phyloP scores from a whole-genome alignment of 1,140 invertebrate genomes.

The Schmidtea mediterranea region DNA sequence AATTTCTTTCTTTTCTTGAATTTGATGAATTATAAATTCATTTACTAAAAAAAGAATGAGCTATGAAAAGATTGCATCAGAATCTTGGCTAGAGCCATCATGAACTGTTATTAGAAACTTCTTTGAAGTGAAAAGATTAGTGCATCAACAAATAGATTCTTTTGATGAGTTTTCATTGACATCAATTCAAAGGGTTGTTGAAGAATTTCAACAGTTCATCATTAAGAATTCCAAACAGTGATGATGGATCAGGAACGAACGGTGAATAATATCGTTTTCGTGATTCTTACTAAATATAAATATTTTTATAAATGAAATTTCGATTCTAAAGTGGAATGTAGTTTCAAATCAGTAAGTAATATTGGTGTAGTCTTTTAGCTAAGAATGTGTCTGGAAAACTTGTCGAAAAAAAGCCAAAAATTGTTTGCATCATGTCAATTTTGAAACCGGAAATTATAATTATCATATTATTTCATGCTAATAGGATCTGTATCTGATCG shows the following conservation, averaged over 20 bases:
- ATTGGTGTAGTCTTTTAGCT: conserved; percentile 21
- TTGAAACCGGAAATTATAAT: conserved; percentile 94
- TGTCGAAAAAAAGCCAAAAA: conserved; percentile 84
- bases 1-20: too few species aligned
- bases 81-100: conserved; percentile 94
- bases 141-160: conserved; percentile 82
- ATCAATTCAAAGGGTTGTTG: conserved; percentile 91
- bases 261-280: conserved; percentile 87
- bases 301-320: conserved; percentile 92
- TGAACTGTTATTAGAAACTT: conserved; percentile 98
- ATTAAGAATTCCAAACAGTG: conserved; percentile 35
- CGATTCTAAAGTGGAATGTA: conserved; percentile 77
- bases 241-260: conserved; percentile 97
- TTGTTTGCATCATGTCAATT: conserved; percentile 84
- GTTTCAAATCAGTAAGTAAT: conserved; percentile 66
- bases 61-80: conserved; percentile 63
- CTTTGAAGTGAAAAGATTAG: conserved; percentile 93
- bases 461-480: conserved; percentile 80
- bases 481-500: conserved; percentile 92
- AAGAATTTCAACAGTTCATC: too few species aligned
- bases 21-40: too few species aligned
- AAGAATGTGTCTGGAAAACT: conserved; percentile 68
- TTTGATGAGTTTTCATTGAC: conserved; percentile 99
- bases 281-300: conserved; percentile 89
- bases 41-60: too few species aligned